Conservation (phyloP, 2,888 invertebrate species). For the Synergus umbraculus region DNA sequence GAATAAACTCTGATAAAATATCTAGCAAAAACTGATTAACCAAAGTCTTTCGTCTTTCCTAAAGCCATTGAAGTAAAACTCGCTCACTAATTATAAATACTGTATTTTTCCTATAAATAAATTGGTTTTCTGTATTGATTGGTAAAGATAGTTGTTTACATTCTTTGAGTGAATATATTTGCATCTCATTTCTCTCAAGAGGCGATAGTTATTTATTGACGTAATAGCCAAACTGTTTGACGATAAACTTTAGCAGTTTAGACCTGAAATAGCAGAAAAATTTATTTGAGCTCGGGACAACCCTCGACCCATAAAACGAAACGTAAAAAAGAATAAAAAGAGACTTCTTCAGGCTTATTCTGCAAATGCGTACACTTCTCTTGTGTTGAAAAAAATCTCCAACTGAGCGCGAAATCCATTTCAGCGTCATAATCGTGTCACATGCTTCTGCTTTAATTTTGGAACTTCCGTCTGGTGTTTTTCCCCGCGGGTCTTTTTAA, state of each 20-base stretch:
- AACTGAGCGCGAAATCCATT: background rate
- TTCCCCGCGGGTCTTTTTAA: background rate
- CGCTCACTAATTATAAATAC: no score
- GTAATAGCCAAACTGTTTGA: background rate
- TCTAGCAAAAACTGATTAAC: constrained; percentile 9
- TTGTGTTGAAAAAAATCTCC: background rate
- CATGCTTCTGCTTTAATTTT: constrained; percentile 24
- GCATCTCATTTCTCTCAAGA: constrained; percentile 9
- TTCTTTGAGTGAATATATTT: background rate
- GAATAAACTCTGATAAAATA: background rate
- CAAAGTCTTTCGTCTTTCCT: background rate
- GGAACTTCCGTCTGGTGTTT: constrained; percentile 17
- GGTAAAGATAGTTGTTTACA: background rate
- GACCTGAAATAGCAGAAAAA: constrained; percentile 15
- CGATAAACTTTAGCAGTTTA: background rate
- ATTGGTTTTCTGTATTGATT: no score
- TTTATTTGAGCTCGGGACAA: background rate
- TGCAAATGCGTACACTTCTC: background rate
- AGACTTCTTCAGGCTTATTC: background rate
- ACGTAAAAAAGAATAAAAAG: background rate
- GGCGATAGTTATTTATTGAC: background rate
- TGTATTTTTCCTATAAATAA: no score
- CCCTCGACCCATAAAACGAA: background rate
- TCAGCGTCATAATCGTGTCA: constrained; percentile 16
- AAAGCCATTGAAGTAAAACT: no score